Base-by-base conservation (phyloP, 2,797 vertebrate species). In the Siniperca obscura region DNA sequence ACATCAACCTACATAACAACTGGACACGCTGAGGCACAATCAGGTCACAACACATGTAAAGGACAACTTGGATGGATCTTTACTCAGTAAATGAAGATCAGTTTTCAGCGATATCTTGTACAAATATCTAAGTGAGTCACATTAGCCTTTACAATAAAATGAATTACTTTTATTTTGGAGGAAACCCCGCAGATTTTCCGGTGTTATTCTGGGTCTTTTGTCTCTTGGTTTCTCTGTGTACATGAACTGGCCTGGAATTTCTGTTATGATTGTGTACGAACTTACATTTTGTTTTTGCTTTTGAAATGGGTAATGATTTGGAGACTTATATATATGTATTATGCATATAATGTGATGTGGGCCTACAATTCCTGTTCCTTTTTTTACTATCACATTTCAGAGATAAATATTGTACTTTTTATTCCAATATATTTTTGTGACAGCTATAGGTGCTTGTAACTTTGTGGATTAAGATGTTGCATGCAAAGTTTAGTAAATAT, bases 121-220 rank as follows among this genome's bases (percentile, higher is more conserved):
- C 4, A 53, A n/a, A 8, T 61, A 13, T 2, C 12, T n/a, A 34
- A 46, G 7, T 5, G 2, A 25, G 14, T 65, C 34, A 22, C 21
- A 52, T 27, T 19, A 34, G 62, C 14, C 6, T 44, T 11, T 19
- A 19, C 2, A 1, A 44, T 4, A 21, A 7, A 25, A 13, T 13
- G 1, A 11, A 25, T 16, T 22, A 1, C 34, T 70, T 84, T 88
- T 87, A 91, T 81, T 89, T 81, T 89, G 87, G 79, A 93, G 69
- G 40, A 11, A 5, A 4, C 1, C 0, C 6, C 1, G 0, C 1
- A 53, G 0, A 3, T 27, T 44, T 77, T 10, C 69, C 3, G 17
- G 36, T 48, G 2, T 67, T 38, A 42, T 52, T 50, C 19, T 52
- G 17, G 36, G 65, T 0, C 30, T 44, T 59, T 60, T 57, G 2